A percentile compares a stretch with the other conserved stretches of the same genome.
These are phyloP conservation scores for Caenorhabditis imperialis DNA, from an alignment of 2,888 invertebrate genomes.

Conservation along the genomic window DNA sequence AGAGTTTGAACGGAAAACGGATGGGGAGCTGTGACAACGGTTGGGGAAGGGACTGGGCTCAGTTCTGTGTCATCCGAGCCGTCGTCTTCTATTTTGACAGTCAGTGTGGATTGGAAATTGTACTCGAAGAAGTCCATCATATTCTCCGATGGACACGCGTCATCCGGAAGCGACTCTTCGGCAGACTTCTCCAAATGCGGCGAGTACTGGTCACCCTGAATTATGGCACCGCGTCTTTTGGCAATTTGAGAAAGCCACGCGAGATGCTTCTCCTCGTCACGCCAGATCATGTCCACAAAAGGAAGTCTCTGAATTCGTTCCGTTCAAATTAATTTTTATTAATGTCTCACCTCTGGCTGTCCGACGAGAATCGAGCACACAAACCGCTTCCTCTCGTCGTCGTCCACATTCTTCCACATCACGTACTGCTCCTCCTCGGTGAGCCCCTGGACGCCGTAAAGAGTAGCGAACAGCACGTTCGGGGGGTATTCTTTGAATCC, in stretches of 20 bases:
- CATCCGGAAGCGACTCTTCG: too few relatives aligned
- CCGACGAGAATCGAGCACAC: slow-evolving; percentile 4
- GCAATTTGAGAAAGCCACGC: slow-evolving; percentile 27
- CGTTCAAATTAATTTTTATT: slow-evolving; percentile 6
- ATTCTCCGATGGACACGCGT: background rate
- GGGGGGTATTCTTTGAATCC: slow-evolving; percentile 17
- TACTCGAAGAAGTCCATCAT: slow-evolving; percentile 20
- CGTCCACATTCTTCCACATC: slow-evolving; percentile 20
- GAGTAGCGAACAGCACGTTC: slow-evolving; percentile 23
- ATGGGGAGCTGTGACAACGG: background rate
- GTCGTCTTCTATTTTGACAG: too few relatives aligned
- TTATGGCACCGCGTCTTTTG: slow-evolving; percentile 29
- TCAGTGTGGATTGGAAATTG: too few relatives aligned
- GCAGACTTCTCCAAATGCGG: background rate
- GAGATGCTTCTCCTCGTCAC: slow-evolving; percentile 2
- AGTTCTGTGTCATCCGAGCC: background rate
- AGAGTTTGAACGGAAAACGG: slow-evolving; percentile 5
- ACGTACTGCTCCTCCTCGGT: slow-evolving; percentile 11
- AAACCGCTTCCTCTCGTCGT: slow-evolving; percentile 16
- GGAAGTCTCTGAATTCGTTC: slow-evolving; percentile 9
- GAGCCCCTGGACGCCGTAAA: slow-evolving; percentile 20
- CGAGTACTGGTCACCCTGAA: slow-evolving; percentile 2
- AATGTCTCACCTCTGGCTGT: slow-evolving; percentile 6
- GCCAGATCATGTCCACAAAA: slow-evolving; percentile 25
- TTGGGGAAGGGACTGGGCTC: background rate